These are phyloP conservation scores for Diabrotica balteata DNA, from an alignment of 2,888 invertebrate species.

Conservation along the genomic window DNA sequence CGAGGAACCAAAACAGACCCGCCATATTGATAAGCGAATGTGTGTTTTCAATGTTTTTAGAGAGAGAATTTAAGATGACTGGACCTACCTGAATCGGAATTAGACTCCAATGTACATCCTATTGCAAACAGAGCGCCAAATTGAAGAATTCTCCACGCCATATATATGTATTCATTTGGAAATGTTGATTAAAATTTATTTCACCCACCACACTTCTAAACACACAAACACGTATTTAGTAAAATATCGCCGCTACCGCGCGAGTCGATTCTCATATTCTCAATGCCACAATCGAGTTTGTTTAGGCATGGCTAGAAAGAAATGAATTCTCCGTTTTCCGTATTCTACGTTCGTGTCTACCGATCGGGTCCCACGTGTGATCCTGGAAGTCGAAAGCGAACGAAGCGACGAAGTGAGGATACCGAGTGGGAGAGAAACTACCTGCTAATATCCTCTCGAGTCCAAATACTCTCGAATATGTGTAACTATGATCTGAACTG, in stretches of 20 bases:
- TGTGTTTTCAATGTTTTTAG: slow-evolving; percentile 35
- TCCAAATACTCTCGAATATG: neutral
- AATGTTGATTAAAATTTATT: slow-evolving; percentile 56
- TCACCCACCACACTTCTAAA: slow-evolving; percentile 52
- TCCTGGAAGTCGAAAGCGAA: slow-evolving; percentile 9
- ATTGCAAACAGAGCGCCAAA: slow-evolving; percentile 70
- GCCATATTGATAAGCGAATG: slow-evolving; percentile 50
- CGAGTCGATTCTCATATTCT: slow-evolving; percentile 45
- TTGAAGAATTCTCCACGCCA: slow-evolving; percentile 81
- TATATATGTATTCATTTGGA: slow-evolving; percentile 75
- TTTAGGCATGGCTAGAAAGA: slow-evolving; percentile 27
- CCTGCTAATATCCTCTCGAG: slow-evolving; percentile 12
- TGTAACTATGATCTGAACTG: too few relatives aligned
- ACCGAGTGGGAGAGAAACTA: slow-evolving; percentile 16
- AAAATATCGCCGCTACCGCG: slow-evolving; percentile 61
- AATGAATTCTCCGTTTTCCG: slow-evolving; percentile 22
- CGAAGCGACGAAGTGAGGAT: slow-evolving; percentile 11
- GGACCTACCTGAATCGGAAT: slow-evolving; percentile 37
- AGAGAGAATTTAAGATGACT: slow-evolving; percentile 13
- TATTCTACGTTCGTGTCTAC: slow-evolving; percentile 19
- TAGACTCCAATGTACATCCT: slow-evolving; percentile 56
- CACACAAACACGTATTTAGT: slow-evolving; percentile 58
- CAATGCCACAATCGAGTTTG: slow-evolving; percentile 23
- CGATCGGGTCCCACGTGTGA: slow-evolving; percentile 2
- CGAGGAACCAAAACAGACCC: slow-evolving; percentile 45